Conservation (phyloP, 1,140 invertebrate genomes). For the Panagrolaimus sp. region DNA sequence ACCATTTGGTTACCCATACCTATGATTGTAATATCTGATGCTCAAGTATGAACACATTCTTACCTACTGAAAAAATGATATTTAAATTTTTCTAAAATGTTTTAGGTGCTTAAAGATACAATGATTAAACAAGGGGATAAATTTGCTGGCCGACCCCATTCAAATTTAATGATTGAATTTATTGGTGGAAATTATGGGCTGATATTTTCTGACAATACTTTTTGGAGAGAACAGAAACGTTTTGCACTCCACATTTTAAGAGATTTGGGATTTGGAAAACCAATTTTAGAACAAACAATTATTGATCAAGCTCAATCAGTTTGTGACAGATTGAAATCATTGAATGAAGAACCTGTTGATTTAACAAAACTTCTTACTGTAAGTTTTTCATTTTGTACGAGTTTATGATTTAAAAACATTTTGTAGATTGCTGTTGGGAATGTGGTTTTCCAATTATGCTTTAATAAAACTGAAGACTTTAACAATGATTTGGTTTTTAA, state of each 20-base stretch:
- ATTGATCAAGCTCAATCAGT: no score
- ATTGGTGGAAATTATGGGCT: not conserved
- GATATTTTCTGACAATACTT: not conserved
- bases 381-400: not conserved
- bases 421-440: no score
- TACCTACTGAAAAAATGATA: no score
- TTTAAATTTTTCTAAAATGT: not conserved
- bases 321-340: slow-evolving; percentile 7
- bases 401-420: no score
- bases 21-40: not conserved
- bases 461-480: no score
- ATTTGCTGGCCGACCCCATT: not conserved
- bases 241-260: slow-evolving; percentile 20
- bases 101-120: not conserved
- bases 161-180: not conserved
- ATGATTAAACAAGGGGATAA: not conserved
- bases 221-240: not conserved
- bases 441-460: no score
- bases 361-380: not conserved
- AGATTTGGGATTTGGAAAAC: slow-evolving; percentile 33
- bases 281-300: slow-evolving; percentile 26
- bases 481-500: no score
- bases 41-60: no score
- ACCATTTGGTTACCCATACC: not conserved
- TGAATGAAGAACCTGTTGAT: not conserved